Conservation (phyloP, 37 sponge, comb jelly and placozoan genomes). For the Hormiphora californensis region DNA sequence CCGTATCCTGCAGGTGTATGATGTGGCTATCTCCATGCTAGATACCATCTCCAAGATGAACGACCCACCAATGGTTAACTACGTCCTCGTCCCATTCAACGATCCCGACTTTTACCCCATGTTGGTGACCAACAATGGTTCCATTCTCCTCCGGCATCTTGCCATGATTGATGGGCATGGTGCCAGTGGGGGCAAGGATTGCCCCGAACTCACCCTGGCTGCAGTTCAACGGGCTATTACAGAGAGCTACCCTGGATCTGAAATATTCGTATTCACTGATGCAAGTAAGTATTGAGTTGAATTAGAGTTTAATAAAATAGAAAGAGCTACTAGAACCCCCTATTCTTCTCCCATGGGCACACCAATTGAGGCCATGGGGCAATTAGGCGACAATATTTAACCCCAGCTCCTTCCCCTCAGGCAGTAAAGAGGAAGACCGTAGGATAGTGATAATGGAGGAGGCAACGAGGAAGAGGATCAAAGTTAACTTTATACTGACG, state of each 20-base stretch:
- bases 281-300: conserved; percentile 44
- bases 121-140: conserved; percentile 14
- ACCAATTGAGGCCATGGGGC: not conserved
- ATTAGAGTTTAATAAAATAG: not conserved
- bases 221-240: conserved; percentile 60
- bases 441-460: not conserved
- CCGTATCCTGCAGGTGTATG: not conserved
- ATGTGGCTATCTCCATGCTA: not conserved
- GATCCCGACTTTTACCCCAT: conserved; percentile 37
- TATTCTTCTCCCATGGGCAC: not conserved
- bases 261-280: conserved; percentile 67
- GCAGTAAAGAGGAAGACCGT: conserved; percentile 23
- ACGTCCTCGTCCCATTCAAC: conserved; percentile 26
- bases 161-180: not conserved
- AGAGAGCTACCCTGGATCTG: conserved; percentile 57
- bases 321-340: not conserved
- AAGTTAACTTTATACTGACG: conserved; percentile 40
- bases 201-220: conserved; percentile 63
- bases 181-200: conserved; percentile 55
- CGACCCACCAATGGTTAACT: not conserved
- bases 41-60: not conserved
- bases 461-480: conserved; percentile 16
- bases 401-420: conserved; percentile 25
- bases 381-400: too few species aligned
- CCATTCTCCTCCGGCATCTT: not conserved